These are phyloP conservation scores for Caenorhabditis sp. DNA, from an alignment of 2,888 invertebrate species.

Conservation along the genomic window DNA sequence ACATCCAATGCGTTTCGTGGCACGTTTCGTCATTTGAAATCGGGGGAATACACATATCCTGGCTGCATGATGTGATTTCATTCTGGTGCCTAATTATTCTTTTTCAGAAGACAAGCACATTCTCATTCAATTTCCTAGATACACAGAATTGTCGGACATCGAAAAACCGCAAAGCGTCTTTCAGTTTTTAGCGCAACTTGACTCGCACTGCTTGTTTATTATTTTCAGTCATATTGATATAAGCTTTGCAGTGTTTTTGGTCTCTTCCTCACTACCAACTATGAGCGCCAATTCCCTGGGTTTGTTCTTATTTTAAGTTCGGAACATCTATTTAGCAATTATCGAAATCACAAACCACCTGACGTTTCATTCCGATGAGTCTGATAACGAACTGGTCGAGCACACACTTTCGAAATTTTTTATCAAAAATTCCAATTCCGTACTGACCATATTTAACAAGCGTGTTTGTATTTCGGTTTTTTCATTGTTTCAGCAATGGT, in stretches of 20 bases:
- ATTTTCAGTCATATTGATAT: conserved; percentile 22
- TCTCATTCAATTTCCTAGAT: conserved; percentile 25
- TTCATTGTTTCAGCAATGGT: conserved; percentile 47
- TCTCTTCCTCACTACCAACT: background rate
- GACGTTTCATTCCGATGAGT: conserved; percentile 19
- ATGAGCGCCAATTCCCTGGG: background rate
- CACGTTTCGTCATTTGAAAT: background rate
- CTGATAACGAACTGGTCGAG: conserved; percentile 44
- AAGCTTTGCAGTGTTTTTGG: conserved; percentile 26
- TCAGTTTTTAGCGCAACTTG: no score
- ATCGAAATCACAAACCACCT: conserved; percentile 26
- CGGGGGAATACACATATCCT: background rate
- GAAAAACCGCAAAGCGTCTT: no score
- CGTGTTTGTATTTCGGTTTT: no score
- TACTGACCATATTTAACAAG: conserved; percentile 24
- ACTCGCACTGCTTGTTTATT: background rate
- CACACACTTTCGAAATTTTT: conserved; percentile 26
- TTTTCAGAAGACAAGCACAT: background rate
- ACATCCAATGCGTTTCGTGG: background rate
- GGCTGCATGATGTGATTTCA: background rate
- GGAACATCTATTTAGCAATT: conserved; percentile 16
- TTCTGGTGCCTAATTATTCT: background rate
- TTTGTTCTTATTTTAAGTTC: conserved; percentile 5
- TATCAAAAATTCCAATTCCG: conserved; percentile 32
- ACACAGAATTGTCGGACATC: background rate